Conservation (phyloP, 1,140 invertebrate species). For the Gonioctena quinquepunctata region DNA sequence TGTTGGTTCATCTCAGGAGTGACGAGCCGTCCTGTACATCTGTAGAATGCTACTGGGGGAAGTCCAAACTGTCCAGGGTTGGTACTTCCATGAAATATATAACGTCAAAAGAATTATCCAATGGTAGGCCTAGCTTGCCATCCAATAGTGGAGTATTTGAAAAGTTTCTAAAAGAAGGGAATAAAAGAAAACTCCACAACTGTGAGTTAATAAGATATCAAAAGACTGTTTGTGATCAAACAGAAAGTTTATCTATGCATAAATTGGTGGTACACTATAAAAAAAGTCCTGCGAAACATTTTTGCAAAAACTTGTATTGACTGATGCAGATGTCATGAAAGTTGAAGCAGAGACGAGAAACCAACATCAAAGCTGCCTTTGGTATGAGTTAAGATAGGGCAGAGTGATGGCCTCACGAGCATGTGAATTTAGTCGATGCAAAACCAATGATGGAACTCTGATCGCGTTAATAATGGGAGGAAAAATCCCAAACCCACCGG, state of each 20-base stretch:
- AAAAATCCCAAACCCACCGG: slow-evolving; percentile 41
- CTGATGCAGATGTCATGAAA: too few species aligned
- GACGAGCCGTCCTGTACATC: slow-evolving; percentile 43
- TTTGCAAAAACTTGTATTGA: too few species aligned
- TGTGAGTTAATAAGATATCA: neutral
- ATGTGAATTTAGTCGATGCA: slow-evolving; percentile 44
- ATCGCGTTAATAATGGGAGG: slow-evolving; percentile 44
- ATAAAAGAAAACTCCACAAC: neutral
- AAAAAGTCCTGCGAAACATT: neutral
- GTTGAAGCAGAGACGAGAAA: neutral
- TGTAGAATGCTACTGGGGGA: slow-evolving; percentile 48
- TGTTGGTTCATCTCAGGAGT: slow-evolving; percentile 42
- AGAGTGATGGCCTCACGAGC: slow-evolving; percentile 25
- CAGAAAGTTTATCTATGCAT: too few species aligned
- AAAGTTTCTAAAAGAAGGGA: neutral
- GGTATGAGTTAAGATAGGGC: slow-evolving; percentile 36
- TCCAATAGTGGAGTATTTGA: neutral
- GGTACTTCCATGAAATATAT: slow-evolving; percentile 8
- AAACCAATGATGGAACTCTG: slow-evolving; percentile 45
- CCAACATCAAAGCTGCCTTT: slow-evolving; percentile 6
- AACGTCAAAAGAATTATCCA: neutral
- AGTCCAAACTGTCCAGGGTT: slow-evolving; percentile 31
- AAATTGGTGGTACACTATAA: too few species aligned
- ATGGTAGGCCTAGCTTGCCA: too few species aligned
- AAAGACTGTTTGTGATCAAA: neutral